phyloP scores from a whole-genome alignment of 2,797 vertebrate genomes.

The Alectoris magna region DNA sequence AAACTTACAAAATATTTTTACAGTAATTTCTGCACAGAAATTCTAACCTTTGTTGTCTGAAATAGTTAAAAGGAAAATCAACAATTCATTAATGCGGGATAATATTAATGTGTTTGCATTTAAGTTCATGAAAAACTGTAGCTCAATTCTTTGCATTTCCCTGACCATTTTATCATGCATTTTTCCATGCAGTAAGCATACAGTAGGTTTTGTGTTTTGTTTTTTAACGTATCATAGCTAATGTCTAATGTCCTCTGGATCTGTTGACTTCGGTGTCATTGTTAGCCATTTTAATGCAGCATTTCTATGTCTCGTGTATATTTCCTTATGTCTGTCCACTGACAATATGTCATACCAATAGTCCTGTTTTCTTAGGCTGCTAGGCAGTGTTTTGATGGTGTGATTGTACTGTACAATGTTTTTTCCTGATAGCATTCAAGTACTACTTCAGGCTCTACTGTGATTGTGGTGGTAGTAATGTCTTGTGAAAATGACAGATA shows the following conservation, averaged over 20 bases:
- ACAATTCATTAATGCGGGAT: background rate
- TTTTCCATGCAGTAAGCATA: conserved; percentile 41
- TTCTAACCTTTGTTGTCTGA: background rate
- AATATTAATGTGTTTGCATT: background rate
- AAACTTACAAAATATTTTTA: background rate
- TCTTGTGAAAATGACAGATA: conserved; percentile 32
- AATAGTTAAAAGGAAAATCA: background rate
- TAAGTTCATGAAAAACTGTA: background rate
- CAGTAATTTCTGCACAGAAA: background rate
- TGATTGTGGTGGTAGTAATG: conserved; percentile 3
- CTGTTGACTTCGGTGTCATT: background rate
- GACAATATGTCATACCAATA: background rate
- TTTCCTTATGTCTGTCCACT: background rate
- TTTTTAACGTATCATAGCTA: background rate
- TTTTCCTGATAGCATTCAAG: background rate
- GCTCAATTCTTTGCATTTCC: background rate
- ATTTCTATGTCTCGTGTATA: background rate
- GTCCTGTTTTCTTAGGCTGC: background rate
- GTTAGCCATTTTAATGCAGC: background rate
- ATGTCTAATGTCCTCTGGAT: background rate
- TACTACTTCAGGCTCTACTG: background rate
- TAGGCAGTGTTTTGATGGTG: background rate
- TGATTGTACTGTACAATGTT: background rate
- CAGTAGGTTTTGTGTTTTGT: background rate
- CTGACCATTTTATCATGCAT: background rate